Evolutionary conservation across 1,140 invertebrate species (phyloP).

Genomic region (Macrosteles quadrilineatus): DNA sequence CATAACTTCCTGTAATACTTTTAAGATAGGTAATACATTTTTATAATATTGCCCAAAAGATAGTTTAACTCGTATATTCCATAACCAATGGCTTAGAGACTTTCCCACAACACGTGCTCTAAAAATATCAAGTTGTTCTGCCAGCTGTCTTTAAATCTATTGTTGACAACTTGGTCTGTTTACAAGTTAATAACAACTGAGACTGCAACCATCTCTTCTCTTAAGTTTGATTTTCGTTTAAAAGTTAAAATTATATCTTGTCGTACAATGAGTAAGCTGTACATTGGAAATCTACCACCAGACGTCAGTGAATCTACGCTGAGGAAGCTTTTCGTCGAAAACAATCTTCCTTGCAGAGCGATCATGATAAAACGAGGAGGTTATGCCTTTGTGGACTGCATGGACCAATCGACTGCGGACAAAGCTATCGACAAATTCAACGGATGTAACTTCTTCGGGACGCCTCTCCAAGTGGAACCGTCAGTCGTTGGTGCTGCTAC

Average conservation of each 20-base stretch:
- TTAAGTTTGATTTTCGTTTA: no score
- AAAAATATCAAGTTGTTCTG: no score
- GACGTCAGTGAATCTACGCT: conserved; percentile 75
- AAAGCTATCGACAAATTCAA: conserved; percentile 78
- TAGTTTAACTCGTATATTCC: no score
- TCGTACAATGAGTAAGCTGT: conserved; percentile 70
- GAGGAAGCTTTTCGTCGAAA: conserved; percentile 73
- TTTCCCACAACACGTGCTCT: no score
- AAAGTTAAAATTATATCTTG: not conserved
- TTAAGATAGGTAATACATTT: no score
- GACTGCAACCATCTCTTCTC: no score
- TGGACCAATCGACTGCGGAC: conserved; percentile 79
- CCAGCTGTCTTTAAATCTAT: no score
- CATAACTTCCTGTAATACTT: no score
- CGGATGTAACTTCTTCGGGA: conserved; percentile 53
- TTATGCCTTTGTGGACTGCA: conserved; percentile 84
- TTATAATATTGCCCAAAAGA: no score
- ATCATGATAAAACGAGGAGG: conserved; percentile 80
- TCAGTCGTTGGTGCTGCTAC: conserved; percentile 17
- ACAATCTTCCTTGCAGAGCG: conserved; percentile 70
- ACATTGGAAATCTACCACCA: conserved; percentile 78
- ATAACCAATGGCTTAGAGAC: no score
- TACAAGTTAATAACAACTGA: no score
- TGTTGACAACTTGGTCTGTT: no score
- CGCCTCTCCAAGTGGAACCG: conserved; percentile 27